Evolutionary conservation across 2,888 invertebrate genomes (phyloP).

Genomic region (Stenolophus ochropezus): DNA sequence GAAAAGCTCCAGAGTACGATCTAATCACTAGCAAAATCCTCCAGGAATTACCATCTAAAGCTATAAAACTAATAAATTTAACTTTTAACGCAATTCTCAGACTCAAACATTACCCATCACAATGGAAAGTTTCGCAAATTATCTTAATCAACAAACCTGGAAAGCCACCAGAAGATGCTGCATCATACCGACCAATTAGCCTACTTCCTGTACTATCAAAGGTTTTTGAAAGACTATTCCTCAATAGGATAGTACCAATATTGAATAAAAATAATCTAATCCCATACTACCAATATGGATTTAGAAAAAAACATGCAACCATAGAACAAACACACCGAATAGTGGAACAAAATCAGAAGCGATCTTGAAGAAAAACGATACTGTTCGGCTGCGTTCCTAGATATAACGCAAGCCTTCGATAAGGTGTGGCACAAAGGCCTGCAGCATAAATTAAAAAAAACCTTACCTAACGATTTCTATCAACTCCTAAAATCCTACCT

Average conservation of each 20-base stretch:
- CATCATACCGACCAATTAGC: no score
- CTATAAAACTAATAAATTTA: constrained; percentile 38
- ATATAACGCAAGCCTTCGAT: constrained; percentile 65
- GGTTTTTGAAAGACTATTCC: no score
- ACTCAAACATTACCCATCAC: constrained; percentile 56
- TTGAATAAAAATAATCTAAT: neutral
- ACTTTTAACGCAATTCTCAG: constrained; percentile 54
- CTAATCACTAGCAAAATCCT: constrained; percentile 57
- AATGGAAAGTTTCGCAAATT: neutral
- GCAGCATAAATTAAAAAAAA: constrained; percentile 61
- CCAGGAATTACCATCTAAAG: constrained; percentile 62
- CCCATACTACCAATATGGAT: neutral
- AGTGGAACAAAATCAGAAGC: no score
- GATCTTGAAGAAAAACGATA: constrained; percentile 61
- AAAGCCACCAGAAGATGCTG: neutral
- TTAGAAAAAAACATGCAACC: constrained; percentile 3
- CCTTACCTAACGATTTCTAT: constrained; percentile 54
- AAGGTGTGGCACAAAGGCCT: constrained; percentile 64
- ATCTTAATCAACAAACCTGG: neutral
- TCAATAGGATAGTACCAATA: neutral
- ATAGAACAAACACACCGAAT: constrained; percentile 11
- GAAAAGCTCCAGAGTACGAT: neutral
- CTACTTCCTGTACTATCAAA: neutral
- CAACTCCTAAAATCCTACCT: constrained; percentile 62
- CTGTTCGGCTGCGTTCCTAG: constrained; percentile 63